Percentiles rank a stretch among this genome's conserved stretches.
Conservation (phyloP, 2,797 vertebrate species). For the Sebastes umbrosus region DNA sequence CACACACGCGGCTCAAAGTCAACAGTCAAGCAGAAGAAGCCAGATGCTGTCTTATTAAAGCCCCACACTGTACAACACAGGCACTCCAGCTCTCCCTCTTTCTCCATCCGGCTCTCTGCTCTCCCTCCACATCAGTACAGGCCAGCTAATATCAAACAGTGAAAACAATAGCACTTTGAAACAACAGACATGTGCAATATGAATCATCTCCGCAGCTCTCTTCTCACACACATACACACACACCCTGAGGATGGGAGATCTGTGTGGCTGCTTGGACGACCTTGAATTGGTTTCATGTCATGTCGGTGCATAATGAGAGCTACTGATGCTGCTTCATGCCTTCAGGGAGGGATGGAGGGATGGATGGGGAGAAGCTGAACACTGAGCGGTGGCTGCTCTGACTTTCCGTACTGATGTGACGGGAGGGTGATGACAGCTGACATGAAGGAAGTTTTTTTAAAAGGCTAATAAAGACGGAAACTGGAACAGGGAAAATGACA, state of each 20-base stretch:
- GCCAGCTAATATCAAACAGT: slow-evolving; percentile 9
- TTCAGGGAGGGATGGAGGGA: background rate
- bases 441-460: background rate
- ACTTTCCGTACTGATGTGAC: slow-evolving; percentile 12
- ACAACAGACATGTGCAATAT: slow-evolving; percentile 35
- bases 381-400: background rate
- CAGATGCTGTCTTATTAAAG: slow-evolving; percentile 48
- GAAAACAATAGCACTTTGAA: slow-evolving; percentile 51
- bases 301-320: slow-evolving; percentile 53
- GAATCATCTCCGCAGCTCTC: background rate
- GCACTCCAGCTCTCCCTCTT: background rate
- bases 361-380: background rate
- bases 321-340: slow-evolving; percentile 23
- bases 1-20: background rate
- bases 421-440: background rate
- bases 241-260: slow-evolving; percentile 33
- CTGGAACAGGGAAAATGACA: background rate
- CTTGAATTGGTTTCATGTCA: slow-evolving; percentile 61
- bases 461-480: background rate
- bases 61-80: background rate
- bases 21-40: slow-evolving; percentile 8
- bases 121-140: background rate
- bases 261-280: slow-evolving; percentile 22
- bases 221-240: background rate
- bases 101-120: background rate